Base-by-base conservation (phyloP, 2,113 vertebrate species). In the Barnardius zonarius region DNA sequence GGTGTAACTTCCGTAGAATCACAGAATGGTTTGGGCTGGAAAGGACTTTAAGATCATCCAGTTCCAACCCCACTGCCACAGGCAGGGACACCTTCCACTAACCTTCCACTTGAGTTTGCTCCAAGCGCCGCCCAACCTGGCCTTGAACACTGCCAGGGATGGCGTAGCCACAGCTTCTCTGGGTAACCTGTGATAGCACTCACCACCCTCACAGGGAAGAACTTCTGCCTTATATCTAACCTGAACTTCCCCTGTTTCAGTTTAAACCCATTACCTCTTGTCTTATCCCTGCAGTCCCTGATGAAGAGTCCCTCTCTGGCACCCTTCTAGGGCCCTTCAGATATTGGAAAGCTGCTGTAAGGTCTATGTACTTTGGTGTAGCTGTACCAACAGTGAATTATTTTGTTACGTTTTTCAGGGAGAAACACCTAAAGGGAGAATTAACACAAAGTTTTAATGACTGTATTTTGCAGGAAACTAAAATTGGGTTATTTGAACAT, bases 101-200 rank as follows among this genome's bases (percentile, higher is more conserved):
- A 77, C 11, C 9, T 63, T 54, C n/a, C 55, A 33, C 55, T 22
- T 1, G 30, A 31, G 5, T 13, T 1, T 76, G 23, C 39, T 62
- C 28, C 62, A 68, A 62, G 46, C 33, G 8, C 23, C 0, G 0
- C 49, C 43, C 43, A 76, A 0, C 23, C 46, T 69, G 46, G 23
- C n/a, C 55, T 63, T 54, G 55, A 11, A 18, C 48, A 35, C 30
- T 41, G 0, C 19, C 39, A 76, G 39, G 7, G 7, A 31, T 10
- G 11, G 62, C 13, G 15, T 19, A 83, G 39, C 11, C 67, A 63
- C n/a, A 61, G 18, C 18, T 68, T 1, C 39, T 76, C 62, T 89
- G 33, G 39, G 19, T 5, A 39, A 0, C 51, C 25, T 51, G 17
- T 84, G 27, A 7, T 33, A 64, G 27, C 12, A 2, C 18, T 66